Percentiles rank a stretch among this genome's conserved stretches.
Conservation (phyloP, 2,888 invertebrate genomes). For the Hylaea fasciaria region DNA sequence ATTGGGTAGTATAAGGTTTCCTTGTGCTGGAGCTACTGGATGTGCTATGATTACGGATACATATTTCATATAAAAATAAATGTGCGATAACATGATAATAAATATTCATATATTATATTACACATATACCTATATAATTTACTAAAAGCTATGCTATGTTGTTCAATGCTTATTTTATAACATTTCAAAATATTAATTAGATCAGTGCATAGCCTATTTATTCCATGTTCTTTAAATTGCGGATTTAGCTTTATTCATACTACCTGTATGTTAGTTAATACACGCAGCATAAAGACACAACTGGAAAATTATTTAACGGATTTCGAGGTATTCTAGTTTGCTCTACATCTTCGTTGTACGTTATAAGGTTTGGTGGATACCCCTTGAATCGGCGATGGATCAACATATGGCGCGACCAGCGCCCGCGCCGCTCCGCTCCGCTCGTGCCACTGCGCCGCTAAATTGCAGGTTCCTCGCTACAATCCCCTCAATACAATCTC, state of each 20-base stretch:
- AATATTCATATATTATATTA: no score
- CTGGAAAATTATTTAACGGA: not conserved
- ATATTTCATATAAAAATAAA: conserved; percentile 24
- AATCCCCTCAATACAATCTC: conserved; percentile 74
- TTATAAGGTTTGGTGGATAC: conserved; percentile 60
- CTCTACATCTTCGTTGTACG: conserved; percentile 42
- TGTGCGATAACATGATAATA: no score
- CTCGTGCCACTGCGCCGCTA: conserved; percentile 64
- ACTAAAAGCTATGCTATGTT: no score
- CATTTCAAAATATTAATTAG: no score
- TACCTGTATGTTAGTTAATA: no score
- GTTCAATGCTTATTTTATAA: no score
- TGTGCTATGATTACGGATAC: conserved; percentile 9
- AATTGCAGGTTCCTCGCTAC: conserved; percentile 76
- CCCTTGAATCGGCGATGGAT: conserved; percentile 60
- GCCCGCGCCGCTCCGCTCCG: conserved; percentile 51
- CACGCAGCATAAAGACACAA: not conserved
- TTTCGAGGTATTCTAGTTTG: conserved; percentile 11
- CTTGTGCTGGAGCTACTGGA: conserved; percentile 35
- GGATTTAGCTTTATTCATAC: no score
- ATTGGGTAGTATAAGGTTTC: conserved; percentile 49
- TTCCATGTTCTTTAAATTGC: no score
- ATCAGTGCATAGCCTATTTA: no score
- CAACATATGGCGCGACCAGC: conserved; percentile 79
- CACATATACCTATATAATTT: no score